Percentiles rank a stretch among this genome's conserved stretches.
phyloP scores from a whole-genome alignment of 2,113 vertebrate genomes.

The Vireo altiloquus region DNA sequence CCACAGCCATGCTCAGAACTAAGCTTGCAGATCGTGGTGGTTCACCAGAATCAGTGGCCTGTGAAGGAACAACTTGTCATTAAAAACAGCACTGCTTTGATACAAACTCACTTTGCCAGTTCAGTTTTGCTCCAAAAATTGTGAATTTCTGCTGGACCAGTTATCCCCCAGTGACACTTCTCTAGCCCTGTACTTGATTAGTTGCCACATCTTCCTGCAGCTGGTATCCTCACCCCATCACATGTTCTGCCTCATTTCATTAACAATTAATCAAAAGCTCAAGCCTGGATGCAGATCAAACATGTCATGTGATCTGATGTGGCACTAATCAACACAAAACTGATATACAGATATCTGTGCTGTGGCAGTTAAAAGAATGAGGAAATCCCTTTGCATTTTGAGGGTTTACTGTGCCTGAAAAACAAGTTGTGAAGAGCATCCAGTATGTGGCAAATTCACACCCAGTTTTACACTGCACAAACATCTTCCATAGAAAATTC shows the following conservation, averaged over 20 bases:
- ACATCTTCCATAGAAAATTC: neutral
- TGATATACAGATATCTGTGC: neutral
- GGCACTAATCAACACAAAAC: neutral
- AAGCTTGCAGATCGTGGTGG: neutral
- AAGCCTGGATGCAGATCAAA: neutral
- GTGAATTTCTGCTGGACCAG: neutral
- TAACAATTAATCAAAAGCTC: neutral
- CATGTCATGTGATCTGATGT: neutral
- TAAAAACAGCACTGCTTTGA: neutral
- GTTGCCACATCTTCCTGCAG: neutral
- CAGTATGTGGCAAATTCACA: neutral
- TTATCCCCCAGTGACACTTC: neutral
- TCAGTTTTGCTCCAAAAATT: neutral
- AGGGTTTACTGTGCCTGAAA: neutral
- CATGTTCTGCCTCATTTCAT: neutral
- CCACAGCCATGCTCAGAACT: conserved; percentile 28
- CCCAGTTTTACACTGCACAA: neutral
- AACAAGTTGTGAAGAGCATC: neutral
- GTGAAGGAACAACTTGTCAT: neutral
- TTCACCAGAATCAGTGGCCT: conserved; percentile 55
- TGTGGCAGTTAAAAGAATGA: neutral
- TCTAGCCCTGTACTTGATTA: neutral
- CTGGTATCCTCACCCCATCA: neutral
- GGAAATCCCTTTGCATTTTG: neutral
- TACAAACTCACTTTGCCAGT: neutral